phyloP scores from a whole-genome alignment of 2,888 invertebrate genomes.

The Plusia festucae region DNA sequence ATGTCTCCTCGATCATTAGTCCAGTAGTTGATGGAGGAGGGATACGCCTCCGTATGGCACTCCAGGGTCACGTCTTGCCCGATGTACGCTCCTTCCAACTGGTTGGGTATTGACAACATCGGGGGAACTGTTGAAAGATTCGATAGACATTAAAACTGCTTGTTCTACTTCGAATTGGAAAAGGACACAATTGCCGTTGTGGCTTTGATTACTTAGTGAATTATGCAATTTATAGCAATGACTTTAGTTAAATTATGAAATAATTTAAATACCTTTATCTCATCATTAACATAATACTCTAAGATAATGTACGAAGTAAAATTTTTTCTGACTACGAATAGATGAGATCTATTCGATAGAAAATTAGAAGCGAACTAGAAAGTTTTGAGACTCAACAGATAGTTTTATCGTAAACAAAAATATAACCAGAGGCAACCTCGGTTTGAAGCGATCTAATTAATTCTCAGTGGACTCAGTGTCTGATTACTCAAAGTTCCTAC shows the following conservation, averaged over 20 bases:
- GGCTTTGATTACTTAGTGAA: neutral
- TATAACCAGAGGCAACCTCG: neutral
- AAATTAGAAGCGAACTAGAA: neutral
- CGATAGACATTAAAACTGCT: neutral
- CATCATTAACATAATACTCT: too few relatives aligned
- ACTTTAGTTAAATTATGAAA: too few relatives aligned
- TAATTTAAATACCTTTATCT: too few relatives aligned
- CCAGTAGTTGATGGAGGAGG: constrained; percentile 98
- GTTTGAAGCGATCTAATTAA: neutral
- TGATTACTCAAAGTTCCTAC: neutral
- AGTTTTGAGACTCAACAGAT: neutral
- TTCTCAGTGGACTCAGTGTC: constrained; percentile 4
- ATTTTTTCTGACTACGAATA: too few relatives aligned
- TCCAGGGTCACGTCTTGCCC: constrained; percentile 96
- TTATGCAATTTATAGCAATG: too few relatives aligned
- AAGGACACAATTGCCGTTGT: too few relatives aligned
- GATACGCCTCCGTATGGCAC: constrained; percentile 97
- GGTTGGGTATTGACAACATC: constrained; percentile 97
- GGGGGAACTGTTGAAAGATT: constrained; percentile 95
- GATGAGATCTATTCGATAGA: too few relatives aligned
- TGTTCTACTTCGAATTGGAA: neutral
- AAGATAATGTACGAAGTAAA: neutral
- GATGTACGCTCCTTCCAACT: constrained; percentile 96
- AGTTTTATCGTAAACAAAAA: neutral
- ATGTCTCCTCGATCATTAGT: constrained; percentile 97